These are phyloP conservation scores for Ectropis crepuscularia DNA, from an alignment of 2,888 invertebrate genomes.

Conservation along the genomic window DNA sequence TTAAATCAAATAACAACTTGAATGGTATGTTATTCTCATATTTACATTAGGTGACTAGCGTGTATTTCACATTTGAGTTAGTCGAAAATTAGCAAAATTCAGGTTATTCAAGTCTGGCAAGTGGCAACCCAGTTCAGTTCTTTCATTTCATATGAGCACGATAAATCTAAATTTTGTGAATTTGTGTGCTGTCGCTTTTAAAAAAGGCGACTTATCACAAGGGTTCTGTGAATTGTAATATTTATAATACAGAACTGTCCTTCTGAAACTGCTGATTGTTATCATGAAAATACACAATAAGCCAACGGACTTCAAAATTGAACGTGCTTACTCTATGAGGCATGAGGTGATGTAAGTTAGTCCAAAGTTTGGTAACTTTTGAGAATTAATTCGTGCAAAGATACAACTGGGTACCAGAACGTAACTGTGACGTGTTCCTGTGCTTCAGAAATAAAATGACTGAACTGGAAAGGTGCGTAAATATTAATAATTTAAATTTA, in stretches of 20 bases:
- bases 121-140: too few species aligned
- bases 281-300: not conserved
- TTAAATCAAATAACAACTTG: too few species aligned
- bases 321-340: not conserved
- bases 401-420: not conserved
- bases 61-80: too few species aligned
- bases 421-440: slow-evolving; percentile 7
- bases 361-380: slow-evolving; percentile 27
- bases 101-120: too few species aligned
- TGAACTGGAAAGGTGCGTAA: slow-evolving; percentile 50
- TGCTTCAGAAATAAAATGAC: slow-evolving; percentile 41
- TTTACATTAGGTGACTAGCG: too few species aligned
- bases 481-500: not conserved
- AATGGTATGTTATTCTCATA: too few species aligned
- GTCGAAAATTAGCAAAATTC: too few species aligned
- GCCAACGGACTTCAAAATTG: not conserved
- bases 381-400: not conserved
- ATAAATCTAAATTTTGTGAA: too few species aligned
- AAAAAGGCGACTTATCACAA: too few species aligned
- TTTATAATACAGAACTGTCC: not conserved
- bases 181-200: too few species aligned
- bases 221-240: too few species aligned
- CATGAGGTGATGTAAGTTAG: slow-evolving; percentile 44
- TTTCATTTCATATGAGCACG: too few species aligned
- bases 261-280: not conserved